These are phyloP conservation scores for Orchestia grillus DNA, from an alignment of 1,140 invertebrate species.

Conservation along the genomic window DNA sequence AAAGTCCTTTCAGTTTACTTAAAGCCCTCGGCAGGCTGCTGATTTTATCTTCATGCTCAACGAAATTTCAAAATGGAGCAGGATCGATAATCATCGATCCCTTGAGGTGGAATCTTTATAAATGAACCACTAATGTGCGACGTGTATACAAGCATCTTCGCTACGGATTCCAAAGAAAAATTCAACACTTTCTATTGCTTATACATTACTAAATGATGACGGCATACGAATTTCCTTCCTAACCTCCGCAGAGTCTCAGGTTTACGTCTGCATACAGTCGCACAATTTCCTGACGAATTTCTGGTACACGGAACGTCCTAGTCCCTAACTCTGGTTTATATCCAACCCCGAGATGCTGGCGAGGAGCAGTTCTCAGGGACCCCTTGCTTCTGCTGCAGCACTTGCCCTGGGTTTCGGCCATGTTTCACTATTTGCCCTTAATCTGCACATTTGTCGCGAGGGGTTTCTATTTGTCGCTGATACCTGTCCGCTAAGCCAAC, in stretches of 20 bases:
- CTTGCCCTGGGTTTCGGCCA: background rate
- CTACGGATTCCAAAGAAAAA: background rate
- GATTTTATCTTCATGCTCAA: too few species aligned
- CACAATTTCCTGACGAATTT: background rate
- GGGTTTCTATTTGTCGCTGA: conserved; percentile 40
- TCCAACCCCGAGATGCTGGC: background rate
- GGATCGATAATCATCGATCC: too few species aligned
- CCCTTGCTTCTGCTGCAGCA: background rate
- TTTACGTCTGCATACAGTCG: background rate
- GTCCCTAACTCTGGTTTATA: background rate
- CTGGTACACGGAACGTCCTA: background rate
- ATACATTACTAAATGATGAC: background rate
- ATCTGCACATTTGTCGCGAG: background rate
- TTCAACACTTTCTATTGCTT: background rate
- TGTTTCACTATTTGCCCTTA: conserved; percentile 51
- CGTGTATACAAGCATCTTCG: background rate
- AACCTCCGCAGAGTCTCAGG: background rate
- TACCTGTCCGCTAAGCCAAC: conserved; percentile 36
- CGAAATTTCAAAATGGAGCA: too few species aligned
- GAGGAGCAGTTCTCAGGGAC: background rate
- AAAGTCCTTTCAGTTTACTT: too few species aligned
- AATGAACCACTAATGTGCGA: too few species aligned
- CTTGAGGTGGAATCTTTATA: too few species aligned
- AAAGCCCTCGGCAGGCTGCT: too few species aligned
- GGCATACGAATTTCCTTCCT: background rate